A percentile compares a stretch with the other conserved stretches of the same genome.
phyloP scores from a whole-genome alignment of 2,888 invertebrate genomes.

The Andrena praecox region DNA sequence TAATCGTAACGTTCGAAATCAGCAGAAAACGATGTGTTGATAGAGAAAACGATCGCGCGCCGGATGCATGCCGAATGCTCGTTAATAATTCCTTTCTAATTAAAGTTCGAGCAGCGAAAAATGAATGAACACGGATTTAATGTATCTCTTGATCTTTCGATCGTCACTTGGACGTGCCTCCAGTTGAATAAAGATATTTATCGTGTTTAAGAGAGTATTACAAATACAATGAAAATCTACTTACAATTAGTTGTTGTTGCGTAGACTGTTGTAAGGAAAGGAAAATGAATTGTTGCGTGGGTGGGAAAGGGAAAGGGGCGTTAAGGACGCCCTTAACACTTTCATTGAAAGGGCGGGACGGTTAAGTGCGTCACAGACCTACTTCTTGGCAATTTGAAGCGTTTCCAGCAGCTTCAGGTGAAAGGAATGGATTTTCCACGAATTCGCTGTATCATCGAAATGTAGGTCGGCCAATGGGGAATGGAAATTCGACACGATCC shows the following conservation, averaged over 20 bases:
- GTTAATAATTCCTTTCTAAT: slow-evolving; percentile 3
- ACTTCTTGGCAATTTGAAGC: slow-evolving; percentile 4
- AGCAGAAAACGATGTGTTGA: neutral
- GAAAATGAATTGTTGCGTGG: neutral
- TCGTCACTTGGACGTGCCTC: neutral
- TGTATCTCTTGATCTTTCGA: neutral
- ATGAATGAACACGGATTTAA: neutral
- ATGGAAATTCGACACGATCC: slow-evolving; percentile 60
- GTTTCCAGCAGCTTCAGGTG: neutral
- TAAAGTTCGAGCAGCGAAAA: neutral
- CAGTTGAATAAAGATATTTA: neutral
- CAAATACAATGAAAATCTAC: neutral
- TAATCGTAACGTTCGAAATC: neutral
- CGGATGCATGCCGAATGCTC: neutral
- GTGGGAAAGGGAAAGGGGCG: too few relatives aligned
- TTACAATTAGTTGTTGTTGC: neutral
- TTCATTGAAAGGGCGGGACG: neutral
- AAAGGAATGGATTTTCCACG: slow-evolving; percentile 16
- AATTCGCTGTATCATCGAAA: slow-evolving; percentile 20
- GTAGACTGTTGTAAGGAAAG: neutral
- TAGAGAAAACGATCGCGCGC: neutral
- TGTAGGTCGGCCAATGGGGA: slow-evolving; percentile 48
- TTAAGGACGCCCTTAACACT: neutral
- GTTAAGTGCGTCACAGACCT: neutral
- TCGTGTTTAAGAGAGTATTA: too few relatives aligned